These are phyloP conservation scores for Pterostichus niger DNA, from an alignment of 2,888 invertebrate genomes.

Conservation along the genomic window DNA sequence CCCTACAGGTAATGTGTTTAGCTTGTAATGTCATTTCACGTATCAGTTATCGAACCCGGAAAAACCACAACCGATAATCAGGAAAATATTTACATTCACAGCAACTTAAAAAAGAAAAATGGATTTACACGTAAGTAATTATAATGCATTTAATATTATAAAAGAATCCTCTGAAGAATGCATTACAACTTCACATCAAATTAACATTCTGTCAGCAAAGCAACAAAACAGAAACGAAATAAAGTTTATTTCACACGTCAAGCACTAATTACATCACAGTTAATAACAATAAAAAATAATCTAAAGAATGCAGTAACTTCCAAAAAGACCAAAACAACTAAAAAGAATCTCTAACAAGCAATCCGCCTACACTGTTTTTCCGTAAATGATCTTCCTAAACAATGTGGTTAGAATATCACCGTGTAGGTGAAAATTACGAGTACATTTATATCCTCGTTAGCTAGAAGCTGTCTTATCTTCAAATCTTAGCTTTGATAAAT, in stretches of 20 bases:
- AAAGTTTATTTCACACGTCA: conserved; percentile 20
- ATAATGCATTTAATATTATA: not conserved
- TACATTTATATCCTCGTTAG: conserved; percentile 50
- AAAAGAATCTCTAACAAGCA: conserved; percentile 14
- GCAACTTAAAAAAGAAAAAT: not conserved
- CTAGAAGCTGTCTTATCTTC: conserved; percentile 17
- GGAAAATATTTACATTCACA: not conserved
- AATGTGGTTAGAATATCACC: conserved; percentile 10
- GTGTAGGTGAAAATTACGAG: conserved; percentile 51
- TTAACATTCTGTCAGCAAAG: conserved; percentile 2
- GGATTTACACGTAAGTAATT: no score
- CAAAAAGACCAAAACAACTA: not conserved
- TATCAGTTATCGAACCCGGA: conserved; percentile 2
- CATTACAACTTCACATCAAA: not conserved
- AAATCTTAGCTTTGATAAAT: conserved; percentile 47
- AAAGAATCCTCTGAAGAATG: not conserved
- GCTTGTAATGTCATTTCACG: conserved; percentile 1
- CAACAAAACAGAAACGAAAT: not conserved
- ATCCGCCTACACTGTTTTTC: conserved; percentile 11
- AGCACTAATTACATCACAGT: conserved; percentile 28
- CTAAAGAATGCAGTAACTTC: conserved; percentile 8
- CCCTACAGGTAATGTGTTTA: conserved; percentile 10
- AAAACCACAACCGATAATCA: not conserved
- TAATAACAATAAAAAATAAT: conserved; percentile 50
- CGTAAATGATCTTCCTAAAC: not conserved